Evolutionary conservation across 1,140 invertebrate species (phyloP).

Genomic region (Tetranychus urticae): DNA sequence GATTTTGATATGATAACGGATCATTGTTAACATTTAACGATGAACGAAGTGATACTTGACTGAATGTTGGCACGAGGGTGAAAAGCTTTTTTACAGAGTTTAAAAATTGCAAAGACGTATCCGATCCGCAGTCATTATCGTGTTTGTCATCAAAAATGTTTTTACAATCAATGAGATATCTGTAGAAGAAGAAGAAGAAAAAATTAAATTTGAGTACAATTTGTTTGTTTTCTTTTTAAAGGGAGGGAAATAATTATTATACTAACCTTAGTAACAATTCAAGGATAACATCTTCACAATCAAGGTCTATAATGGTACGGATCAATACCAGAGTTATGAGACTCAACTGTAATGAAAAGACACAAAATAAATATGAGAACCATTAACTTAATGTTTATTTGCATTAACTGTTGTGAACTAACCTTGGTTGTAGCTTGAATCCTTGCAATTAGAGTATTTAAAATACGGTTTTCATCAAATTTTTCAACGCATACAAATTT

Average conservation of each 20-base stretch:
- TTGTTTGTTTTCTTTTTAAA: too few relatives aligned
- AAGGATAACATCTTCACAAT: constrained; percentile 92
- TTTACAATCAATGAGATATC: too few relatives aligned
- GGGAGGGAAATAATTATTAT: too few relatives aligned
- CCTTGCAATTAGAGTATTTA: constrained; percentile 49
- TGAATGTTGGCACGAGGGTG: too few relatives aligned
- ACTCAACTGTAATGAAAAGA: constrained; percentile 35
- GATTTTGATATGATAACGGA: too few relatives aligned
- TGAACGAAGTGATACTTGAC: too few relatives aligned
- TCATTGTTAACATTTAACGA: too few relatives aligned
- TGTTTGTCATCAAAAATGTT: too few relatives aligned
- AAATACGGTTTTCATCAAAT: constrained; percentile 49
- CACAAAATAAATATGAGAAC: background rate
- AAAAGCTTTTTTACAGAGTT: too few relatives aligned
- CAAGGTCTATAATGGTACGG: constrained; percentile 65
- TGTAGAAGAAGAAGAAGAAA: background rate
- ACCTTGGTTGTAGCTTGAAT: constrained; percentile 45
- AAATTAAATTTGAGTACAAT: too few relatives aligned
- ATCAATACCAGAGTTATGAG: constrained; percentile 71
- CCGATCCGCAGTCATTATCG: too few relatives aligned
- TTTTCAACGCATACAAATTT: constrained; percentile 59
- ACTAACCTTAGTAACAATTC: constrained; percentile 54
- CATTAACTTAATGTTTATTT: background rate
- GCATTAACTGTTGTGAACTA: constrained; percentile 9
- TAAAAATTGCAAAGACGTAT: too few relatives aligned